Base-by-base conservation (phyloP, 2,888 invertebrate species). In the Ophioninae sp. region DNA sequence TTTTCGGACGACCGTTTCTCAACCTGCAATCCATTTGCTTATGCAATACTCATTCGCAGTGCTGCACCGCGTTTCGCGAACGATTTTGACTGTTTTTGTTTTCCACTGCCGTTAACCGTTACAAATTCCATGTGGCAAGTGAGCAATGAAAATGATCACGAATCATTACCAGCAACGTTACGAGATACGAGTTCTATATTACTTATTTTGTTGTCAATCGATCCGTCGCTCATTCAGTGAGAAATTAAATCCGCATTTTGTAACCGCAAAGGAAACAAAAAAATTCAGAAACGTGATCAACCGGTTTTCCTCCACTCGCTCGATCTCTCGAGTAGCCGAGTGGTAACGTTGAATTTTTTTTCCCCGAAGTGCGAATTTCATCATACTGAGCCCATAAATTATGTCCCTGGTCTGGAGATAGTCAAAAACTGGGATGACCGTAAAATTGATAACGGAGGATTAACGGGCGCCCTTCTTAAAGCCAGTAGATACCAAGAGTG, bases 1-100 rank as follows among this genome's bases (percentile, higher is more conserved):
- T 85, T 30, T 81, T 17, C 85, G 58, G 81, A 74, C 77, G 76
- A 68, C 56, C 13, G 44, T 23, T 74, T 82, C 56, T 77, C 83
- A 39, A 77, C 74, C 86, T 87, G 64, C 61, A 81, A 77, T 61
- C 51, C 56, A 69, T 74, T 65, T 30, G 6, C 37, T 74, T 58
- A 9, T 20, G 37, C 51, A 20, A 37, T 2, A 58, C 51, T 23
- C 17, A 17, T 30, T 20, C 13, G 67, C 17, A 17, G 17, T 17
- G 51, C 17, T 2, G 17, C 17, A 17, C 51, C 51, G 51, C 51
- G 17, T 51, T 17, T 51, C 51, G 51, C 51, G 51, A 51, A 17
- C 13, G 51, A 51, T 17, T 63, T 59, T 30, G 39, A 13, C 58
- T 9, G 6, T 51, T 51, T 51, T 51, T 51, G 17, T 51, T 51